A percentile compares a stretch with the other conserved stretches of the same genome.
phyloP scores from a whole-genome alignment of 2,113 vertebrate genomes.

The Pseudorhombus dupliciocellatus region DNA sequence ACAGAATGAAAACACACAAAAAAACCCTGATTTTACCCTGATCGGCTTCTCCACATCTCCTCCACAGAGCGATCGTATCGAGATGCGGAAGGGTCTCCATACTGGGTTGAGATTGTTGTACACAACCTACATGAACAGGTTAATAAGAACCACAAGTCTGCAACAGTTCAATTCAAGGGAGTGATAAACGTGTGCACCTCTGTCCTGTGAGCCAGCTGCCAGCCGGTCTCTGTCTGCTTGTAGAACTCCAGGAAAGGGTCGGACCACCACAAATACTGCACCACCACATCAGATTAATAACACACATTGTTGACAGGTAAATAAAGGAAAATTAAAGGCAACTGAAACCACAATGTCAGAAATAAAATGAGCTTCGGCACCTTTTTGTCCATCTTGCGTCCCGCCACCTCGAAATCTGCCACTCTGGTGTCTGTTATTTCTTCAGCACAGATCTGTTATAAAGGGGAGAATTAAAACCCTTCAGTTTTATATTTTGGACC shows the following conservation, averaged over 20 bases:
- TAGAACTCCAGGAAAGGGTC: slow-evolving; percentile 97
- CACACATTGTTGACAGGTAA: neutral
- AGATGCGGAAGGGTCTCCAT: slow-evolving; percentile 92
- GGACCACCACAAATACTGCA: slow-evolving; percentile 94
- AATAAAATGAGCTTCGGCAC: slow-evolving; percentile 57
- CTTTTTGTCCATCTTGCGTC: slow-evolving; percentile 93
- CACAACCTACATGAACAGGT: slow-evolving; percentile 81
- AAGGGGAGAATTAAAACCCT: neutral
- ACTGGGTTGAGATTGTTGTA: slow-evolving; percentile 93
- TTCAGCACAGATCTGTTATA: slow-evolving; percentile 80
- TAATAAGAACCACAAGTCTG: neutral
- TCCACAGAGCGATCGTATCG: slow-evolving; percentile 90
- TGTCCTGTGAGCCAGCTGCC: slow-evolving; percentile 96
- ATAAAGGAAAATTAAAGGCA: neutral
- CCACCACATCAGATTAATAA: neutral
- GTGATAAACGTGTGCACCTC: slow-evolving; percentile 81
- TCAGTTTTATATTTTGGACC: neutral
- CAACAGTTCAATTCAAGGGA: rapidly evolving
- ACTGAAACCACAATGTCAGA: neutral
- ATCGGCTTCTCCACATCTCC: slow-evolving; percentile 89
- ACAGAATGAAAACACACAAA: neutral
- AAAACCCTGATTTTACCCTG: too few relatives aligned
- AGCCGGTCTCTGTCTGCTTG: slow-evolving; percentile 88
- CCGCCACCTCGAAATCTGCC: slow-evolving; percentile 88
- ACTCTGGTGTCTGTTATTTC: slow-evolving; percentile 94